phyloP scores from a whole-genome alignment of 2,113 vertebrate genomes.

The Pogona vitticeps region DNA sequence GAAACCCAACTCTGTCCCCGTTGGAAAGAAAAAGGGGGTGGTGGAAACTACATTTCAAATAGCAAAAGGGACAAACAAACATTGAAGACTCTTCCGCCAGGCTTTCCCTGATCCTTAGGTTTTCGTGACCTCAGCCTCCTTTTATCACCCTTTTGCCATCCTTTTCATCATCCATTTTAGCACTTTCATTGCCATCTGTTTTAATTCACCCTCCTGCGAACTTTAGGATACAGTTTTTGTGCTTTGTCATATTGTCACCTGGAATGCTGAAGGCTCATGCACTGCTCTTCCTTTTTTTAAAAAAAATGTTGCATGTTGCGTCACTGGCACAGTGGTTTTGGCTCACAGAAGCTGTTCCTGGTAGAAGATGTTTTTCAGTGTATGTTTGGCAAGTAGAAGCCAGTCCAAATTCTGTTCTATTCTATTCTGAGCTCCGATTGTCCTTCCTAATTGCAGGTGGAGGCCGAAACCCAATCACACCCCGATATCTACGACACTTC shows the following conservation, averaged over 20 bases:
- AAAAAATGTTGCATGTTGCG: background rate
- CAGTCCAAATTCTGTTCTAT: background rate
- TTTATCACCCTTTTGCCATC: no score
- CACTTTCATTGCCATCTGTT: no score
- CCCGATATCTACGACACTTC: slow-evolving; percentile 88
- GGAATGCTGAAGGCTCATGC: background rate
- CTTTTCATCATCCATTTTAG: no score
- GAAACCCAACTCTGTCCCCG: background rate
- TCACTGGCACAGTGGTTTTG: background rate
- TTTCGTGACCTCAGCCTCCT: no score
- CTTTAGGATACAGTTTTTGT: background rate
- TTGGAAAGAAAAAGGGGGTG: no score
- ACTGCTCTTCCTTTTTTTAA: background rate
- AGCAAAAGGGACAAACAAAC: no score
- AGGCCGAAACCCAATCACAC: slow-evolving; percentile 89
- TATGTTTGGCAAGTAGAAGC: background rate
- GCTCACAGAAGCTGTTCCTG: background rate
- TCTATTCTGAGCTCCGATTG: slow-evolving; percentile 1
- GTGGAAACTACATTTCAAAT: background rate
- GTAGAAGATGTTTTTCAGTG: background rate
- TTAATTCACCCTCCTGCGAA: no score
- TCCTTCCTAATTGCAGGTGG: slow-evolving; percentile 77
- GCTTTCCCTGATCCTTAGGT: no score
- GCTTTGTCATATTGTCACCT: background rate
- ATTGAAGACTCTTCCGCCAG: no score